phyloP scores from a whole-genome alignment of 2,113 vertebrate species.

The Triplophysa dalaica region DNA sequence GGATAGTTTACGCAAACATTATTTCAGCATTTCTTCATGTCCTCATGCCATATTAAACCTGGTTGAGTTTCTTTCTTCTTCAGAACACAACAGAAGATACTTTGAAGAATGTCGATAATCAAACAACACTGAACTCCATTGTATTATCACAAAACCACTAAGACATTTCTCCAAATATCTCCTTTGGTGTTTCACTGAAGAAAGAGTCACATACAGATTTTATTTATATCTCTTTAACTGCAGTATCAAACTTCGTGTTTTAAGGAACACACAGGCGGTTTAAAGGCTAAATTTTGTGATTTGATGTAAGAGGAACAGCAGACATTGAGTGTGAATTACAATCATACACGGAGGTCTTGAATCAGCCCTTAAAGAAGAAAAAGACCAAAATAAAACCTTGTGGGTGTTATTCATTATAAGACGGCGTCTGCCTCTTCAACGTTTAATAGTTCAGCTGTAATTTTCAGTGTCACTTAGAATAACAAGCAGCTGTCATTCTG shows the following conservation, averaged over 20 bases:
- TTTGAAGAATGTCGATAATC: too few relatives aligned
- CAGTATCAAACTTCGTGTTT: background rate
- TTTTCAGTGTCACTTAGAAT: constrained; percentile 49
- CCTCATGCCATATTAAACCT: too few relatives aligned
- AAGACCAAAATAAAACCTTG: constrained; percentile 49
- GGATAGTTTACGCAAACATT: too few relatives aligned
- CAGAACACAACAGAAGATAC: too few relatives aligned
- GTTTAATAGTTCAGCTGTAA: constrained; percentile 44
- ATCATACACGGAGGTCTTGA: constrained; percentile 28
- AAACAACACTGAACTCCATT: too few relatives aligned
- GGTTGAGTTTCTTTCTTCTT: too few relatives aligned
- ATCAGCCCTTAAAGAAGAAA: constrained; percentile 19
- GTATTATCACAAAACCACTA: too few relatives aligned
- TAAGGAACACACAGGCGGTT: background rate
- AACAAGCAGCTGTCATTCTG: constrained; percentile 53
- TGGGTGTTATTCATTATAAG: constrained; percentile 49
- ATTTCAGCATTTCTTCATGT: too few relatives aligned
- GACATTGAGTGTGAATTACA: constrained; percentile 41
- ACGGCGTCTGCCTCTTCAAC: constrained; percentile 48
- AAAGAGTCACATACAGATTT: too few relatives aligned
- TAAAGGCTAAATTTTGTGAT: background rate
- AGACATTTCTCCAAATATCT: too few relatives aligned
- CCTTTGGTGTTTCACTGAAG: too few relatives aligned
- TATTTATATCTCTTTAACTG: too few relatives aligned
- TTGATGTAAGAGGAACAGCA: background rate